Evolutionary conservation across 2,888 invertebrate species (phyloP).

Genomic region (Thysanoteuthis rhombus): DNA sequence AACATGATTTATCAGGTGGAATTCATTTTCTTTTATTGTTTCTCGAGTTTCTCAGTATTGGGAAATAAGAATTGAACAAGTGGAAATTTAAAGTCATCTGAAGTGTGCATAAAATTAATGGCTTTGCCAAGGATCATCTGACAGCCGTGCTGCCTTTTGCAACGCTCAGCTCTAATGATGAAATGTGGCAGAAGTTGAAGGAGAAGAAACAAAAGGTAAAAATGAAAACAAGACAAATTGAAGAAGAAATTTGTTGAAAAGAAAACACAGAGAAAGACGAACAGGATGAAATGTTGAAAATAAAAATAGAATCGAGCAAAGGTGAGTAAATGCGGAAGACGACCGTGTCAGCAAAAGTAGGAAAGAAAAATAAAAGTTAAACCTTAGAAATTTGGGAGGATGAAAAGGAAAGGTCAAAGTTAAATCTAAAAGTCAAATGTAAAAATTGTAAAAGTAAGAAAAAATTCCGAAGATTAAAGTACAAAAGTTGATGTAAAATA

Average conservation of each 20-base stretch:
- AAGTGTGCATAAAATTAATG: neutral
- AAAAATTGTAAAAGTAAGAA: no score
- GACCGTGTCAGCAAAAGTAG: neutral
- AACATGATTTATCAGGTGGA: neutral
- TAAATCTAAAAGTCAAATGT: no score
- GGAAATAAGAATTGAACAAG: neutral
- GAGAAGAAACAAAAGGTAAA: neutral
- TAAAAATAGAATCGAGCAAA: neutral
- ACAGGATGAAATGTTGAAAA: neutral
- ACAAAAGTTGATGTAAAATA: no score
- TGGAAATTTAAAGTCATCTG: neutral
- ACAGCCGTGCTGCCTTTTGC: neutral
- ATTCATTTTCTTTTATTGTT: neutral
- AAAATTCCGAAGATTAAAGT: no score
- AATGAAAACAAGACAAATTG: neutral
- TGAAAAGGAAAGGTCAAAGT: neutral
- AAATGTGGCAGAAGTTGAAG: neutral
- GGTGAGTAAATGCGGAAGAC: neutral
- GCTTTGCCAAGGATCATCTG: neutral
- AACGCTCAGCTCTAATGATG: neutral
- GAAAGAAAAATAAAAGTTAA: neutral
- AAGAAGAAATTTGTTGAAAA: neutral
- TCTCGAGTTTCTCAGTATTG: neutral
- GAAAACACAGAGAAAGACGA: neutral
- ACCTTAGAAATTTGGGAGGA: neutral